Percentiles rank a stretch among this genome's conserved stretches.
Conservation (phyloP, 2,888 invertebrate genomes). For the Eilema depressum region DNA sequence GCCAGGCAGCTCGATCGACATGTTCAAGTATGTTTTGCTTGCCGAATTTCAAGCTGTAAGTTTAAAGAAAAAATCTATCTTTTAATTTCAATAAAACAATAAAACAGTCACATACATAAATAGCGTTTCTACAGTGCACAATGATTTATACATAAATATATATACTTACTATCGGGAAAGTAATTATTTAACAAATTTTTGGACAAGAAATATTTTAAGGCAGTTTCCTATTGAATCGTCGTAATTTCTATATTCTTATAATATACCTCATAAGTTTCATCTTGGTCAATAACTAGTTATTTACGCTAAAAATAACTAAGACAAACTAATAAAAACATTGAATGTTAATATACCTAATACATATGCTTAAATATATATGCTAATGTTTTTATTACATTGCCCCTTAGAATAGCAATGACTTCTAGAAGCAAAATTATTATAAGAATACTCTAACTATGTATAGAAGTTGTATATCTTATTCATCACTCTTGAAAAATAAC, state of each 20-base stretch:
- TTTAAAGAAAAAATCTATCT: constrained; percentile 15
- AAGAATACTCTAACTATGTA: neutral
- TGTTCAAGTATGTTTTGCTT: constrained; percentile 11
- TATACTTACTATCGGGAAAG: neutral
- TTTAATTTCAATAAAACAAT: constrained; percentile 4
- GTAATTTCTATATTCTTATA: constrained; percentile 59
- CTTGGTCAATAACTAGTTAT: constrained; percentile 70
- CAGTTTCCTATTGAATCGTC: constrained; percentile 29
- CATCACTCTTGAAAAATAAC: neutral
- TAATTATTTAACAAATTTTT: constrained; percentile 10
- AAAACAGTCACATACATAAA: constrained; percentile 7
- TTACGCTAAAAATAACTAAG: constrained; percentile 43
- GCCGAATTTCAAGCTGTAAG: constrained; percentile 14
- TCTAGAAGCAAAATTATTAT: neutral
- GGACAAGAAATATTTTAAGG: constrained; percentile 8
- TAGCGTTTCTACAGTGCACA: constrained; percentile 7
- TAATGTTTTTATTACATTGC: constrained; percentile 3
- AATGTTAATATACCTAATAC: constrained; percentile 28
- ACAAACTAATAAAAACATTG: constrained; percentile 38
- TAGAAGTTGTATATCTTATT: neutral
- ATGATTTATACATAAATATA: neutral
- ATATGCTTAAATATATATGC: neutral
- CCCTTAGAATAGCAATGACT: neutral
- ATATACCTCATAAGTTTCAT: constrained; percentile 70
- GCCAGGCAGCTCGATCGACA: constrained; percentile 16